phyloP scores from a whole-genome alignment of 2,113 vertebrate genomes.

The Ailurus styani region DNA sequence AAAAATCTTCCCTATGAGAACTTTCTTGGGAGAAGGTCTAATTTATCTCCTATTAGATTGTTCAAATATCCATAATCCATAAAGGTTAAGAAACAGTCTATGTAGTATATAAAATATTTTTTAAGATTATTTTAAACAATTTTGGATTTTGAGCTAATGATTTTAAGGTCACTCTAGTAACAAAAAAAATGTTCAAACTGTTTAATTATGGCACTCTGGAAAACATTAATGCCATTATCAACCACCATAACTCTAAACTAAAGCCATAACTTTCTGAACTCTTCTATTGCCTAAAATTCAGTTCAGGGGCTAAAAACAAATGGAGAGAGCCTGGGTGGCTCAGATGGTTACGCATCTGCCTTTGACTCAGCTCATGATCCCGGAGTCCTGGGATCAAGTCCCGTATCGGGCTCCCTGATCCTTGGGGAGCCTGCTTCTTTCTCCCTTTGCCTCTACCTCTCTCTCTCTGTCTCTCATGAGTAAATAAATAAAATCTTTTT shows the following conservation, averaged over 20 bases:
- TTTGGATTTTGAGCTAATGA: not conserved
- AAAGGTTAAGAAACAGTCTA: not conserved
- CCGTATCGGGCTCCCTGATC: too few relatives aligned
- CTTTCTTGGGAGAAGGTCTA: not conserved
- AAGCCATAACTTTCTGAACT: not conserved
- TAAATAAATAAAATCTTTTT: too few relatives aligned
- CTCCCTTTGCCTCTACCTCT: too few relatives aligned
- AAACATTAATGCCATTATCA: not conserved
- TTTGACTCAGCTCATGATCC: too few relatives aligned
- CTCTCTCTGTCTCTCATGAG: too few relatives aligned
- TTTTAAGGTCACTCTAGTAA: not conserved
- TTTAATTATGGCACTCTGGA: not conserved
- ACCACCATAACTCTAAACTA: not conserved
- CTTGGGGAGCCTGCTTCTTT: too few relatives aligned
- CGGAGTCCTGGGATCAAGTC: too few relatives aligned
- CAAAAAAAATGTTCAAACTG: not conserved
- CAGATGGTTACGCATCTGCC: too few relatives aligned
- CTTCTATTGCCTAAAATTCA: not conserved
- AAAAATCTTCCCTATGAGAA: not conserved
- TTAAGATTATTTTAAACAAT: not conserved
- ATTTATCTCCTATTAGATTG: not conserved
- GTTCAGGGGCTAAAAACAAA: not conserved
- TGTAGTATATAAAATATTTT: not conserved
- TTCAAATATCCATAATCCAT: not conserved
- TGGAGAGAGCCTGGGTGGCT: too few relatives aligned